These are phyloP conservation scores for Drosophila pandora DNA, from an alignment of 1,140 invertebrate genomes.

Conservation along the genomic window DNA sequence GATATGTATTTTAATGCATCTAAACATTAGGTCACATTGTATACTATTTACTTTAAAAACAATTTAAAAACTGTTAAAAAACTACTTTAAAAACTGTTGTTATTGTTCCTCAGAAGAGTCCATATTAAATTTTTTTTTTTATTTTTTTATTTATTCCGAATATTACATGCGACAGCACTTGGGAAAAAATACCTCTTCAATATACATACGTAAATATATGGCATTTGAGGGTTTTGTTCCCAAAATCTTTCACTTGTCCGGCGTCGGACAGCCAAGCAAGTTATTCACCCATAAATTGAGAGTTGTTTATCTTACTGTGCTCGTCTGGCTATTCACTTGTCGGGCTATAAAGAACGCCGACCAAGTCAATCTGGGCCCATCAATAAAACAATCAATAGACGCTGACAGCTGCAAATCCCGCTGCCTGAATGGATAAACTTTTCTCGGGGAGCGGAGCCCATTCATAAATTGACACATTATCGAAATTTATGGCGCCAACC, in stretches of 20 bases:
- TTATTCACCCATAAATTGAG: constrained; percentile 43
- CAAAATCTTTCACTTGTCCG: constrained; percentile 34
- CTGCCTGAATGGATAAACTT: constrained; percentile 42
- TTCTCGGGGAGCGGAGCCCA: constrained; percentile 29
- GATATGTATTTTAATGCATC: too few species aligned
- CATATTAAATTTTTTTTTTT: too few species aligned
- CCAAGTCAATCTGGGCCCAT: constrained; percentile 49
- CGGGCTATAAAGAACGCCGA: constrained; percentile 46
- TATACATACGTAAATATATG: not conserved
- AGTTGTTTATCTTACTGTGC: constrained; percentile 30
- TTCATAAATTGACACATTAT: constrained; percentile 82
- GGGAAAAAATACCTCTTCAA: not conserved
- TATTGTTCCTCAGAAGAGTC: too few species aligned
- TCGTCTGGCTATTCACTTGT: constrained; percentile 56
- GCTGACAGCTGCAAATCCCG: constrained; percentile 73
- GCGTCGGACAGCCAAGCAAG: constrained; percentile 13
- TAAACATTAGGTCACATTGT: too few species aligned
- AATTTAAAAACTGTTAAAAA: too few species aligned
- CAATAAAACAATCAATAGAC: constrained; percentile 81
- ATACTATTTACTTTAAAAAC: too few species aligned
- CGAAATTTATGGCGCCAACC: constrained; percentile 70
- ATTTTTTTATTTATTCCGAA: too few species aligned
- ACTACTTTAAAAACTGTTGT: too few species aligned
- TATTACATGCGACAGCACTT: not conserved
- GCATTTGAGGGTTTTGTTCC: not conserved